A percentile compares a stretch with the other conserved stretches of the same genome.
Conservation (phyloP, 2,797 vertebrate species). For the Pipistrellus pygmaeus region DNA sequence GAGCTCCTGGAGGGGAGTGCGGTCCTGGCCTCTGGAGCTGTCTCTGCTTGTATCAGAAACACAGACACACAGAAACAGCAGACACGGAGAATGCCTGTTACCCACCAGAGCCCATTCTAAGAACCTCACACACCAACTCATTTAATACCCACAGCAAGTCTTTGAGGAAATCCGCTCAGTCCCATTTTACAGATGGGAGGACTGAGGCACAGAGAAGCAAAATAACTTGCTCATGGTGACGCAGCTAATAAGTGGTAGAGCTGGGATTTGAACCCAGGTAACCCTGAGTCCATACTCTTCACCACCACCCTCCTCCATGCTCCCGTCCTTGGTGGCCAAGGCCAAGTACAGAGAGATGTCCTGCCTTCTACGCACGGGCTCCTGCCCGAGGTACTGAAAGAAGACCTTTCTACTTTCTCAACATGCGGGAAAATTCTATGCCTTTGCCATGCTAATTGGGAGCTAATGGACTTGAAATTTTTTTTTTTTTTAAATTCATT, state of each 20-base stretch:
- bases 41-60: neutral
- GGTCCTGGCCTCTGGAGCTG: neutral
- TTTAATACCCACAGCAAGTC: neutral
- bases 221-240: neutral
- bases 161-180: neutral
- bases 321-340: neutral
- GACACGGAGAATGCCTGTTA: neutral
- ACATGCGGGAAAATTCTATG: neutral
- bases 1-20: neutral
- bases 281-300: neutral
- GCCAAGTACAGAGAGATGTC: neutral
- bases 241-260: neutral
- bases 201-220: neutral
- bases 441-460: neutral
- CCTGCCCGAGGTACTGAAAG: neutral
- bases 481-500: neutral
- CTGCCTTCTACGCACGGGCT: fast-evolving
- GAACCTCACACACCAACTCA: neutral
- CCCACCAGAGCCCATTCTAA: neutral
- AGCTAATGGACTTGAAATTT: neutral
- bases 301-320: neutral
- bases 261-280: neutral
- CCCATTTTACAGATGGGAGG: neutral
- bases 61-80: neutral
- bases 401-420: neutral